Evolutionary conservation across 2,113 vertebrate species (phyloP).

Genomic region (Heteronetta atricapilla): DNA sequence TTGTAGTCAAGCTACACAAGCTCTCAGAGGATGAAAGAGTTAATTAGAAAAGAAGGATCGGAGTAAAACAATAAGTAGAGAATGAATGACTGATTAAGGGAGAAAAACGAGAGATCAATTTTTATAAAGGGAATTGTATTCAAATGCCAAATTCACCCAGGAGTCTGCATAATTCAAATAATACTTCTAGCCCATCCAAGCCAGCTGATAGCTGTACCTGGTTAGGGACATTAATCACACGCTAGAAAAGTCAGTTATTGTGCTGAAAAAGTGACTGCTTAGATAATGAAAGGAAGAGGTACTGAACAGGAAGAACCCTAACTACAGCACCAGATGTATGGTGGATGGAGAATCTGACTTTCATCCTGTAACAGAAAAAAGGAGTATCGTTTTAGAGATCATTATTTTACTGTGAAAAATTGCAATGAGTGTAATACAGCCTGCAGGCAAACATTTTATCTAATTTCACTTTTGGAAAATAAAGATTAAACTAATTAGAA

Average conservation of each 20-base stretch:
- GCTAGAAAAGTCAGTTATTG: slow-evolving; percentile 10
- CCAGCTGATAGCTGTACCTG: background rate
- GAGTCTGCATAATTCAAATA: slow-evolving; percentile 38
- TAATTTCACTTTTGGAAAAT: slow-evolving; percentile 3
- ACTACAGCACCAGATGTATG: background rate
- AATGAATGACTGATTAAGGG: slow-evolving; percentile 5
- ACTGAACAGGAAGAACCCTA: background rate
- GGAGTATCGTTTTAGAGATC: background rate
- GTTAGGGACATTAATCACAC: slow-evolving; percentile 44
- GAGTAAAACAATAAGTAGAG: background rate
- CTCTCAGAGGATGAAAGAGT: background rate
- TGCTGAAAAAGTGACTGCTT: background rate
- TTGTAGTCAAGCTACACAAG: background rate
- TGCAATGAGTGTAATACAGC: background rate
- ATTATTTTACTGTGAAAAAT: background rate
- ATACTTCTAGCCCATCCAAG: background rate
- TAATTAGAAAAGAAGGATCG: slow-evolving; percentile 27
- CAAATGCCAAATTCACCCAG: slow-evolving; percentile 24
- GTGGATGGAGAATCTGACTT: background rate
- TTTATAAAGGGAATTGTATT: slow-evolving; percentile 43
- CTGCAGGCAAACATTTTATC: background rate
- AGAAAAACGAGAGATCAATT: background rate
- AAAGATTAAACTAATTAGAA: slow-evolving; percentile 13
- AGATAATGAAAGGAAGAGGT: background rate
- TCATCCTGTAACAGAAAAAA: background rate